phyloP scores from a whole-genome alignment of 2,113 vertebrate genomes.

The Phodopus roborovskii region DNA sequence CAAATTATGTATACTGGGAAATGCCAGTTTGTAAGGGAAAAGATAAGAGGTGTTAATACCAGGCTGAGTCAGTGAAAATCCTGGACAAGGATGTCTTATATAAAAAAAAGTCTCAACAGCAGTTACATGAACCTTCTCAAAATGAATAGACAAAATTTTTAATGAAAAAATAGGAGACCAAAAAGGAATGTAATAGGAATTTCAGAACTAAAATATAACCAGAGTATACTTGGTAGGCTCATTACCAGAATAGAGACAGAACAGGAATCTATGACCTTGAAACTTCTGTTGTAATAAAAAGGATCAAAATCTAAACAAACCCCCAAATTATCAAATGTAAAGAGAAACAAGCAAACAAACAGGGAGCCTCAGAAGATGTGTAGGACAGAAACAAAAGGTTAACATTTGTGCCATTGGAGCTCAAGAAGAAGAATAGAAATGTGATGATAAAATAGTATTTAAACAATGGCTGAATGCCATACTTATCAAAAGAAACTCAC shows the following conservation, averaged over 20 bases:
- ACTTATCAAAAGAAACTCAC: slow-evolving; percentile 1
- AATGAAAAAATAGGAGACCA: neutral
- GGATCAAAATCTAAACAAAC: neutral
- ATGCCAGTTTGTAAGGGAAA: neutral
- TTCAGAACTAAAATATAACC: neutral
- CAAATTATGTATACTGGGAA: neutral
- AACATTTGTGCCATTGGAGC: neutral
- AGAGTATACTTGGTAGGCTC: neutral
- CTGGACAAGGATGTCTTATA: neutral
- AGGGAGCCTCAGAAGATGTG: neutral
- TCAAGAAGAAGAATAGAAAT: neutral
- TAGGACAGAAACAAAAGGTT: neutral
- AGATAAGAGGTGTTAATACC: neutral
- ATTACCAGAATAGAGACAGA: neutral
- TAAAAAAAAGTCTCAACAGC: neutral
- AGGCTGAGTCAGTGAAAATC: neutral
- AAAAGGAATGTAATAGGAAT: neutral
- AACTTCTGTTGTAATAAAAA: neutral
- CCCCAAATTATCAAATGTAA: neutral
- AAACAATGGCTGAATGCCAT: neutral
- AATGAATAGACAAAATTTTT: neutral
- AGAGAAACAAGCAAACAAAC: neutral
- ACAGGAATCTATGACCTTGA: neutral
- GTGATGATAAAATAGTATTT: neutral
- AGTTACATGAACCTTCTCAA: neutral